Percentiles rank a stretch among this genome's conserved stretches.
phyloP scores from a whole-genome alignment of 2,888 invertebrate genomes.

The Drosophila prostipennis region DNA sequence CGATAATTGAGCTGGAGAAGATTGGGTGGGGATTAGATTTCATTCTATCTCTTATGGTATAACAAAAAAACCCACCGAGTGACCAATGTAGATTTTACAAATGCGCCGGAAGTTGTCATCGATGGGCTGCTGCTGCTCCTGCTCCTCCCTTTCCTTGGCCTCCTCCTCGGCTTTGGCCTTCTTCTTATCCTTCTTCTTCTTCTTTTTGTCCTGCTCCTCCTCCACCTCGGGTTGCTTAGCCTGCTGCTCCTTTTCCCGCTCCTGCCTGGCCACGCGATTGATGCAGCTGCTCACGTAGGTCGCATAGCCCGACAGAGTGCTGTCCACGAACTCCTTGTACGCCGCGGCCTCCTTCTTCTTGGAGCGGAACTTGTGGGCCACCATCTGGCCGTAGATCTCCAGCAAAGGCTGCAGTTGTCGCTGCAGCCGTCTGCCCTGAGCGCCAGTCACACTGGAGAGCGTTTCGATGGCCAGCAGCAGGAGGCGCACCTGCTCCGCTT shows the following conservation, averaged over 20 bases:
- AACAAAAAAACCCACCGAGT: conserved; percentile 66
- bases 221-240: background rate
- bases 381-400: conserved; percentile 55
- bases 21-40: background rate
- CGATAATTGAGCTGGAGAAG: conserved; percentile 77
- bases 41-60: background rate
- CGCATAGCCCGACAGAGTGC: conserved; percentile 63
- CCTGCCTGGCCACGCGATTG: conserved; percentile 45
- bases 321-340: conserved; percentile 79
- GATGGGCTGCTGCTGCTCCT: conserved; percentile 14
- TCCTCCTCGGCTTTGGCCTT: conserved; percentile 22
- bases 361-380: conserved; percentile 52
- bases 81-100: conserved; percentile 82
- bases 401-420: conserved; percentile 63
- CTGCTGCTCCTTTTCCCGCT: background rate
- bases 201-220: background rate
- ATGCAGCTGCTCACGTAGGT: conserved; percentile 58
- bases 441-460: conserved; percentile 60
- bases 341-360: conserved; percentile 42
- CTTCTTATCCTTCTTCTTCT: background rate
- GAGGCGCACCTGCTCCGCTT: conserved; percentile 60
- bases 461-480: conserved; percentile 75
- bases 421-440: conserved; percentile 58
- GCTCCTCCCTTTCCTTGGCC: background rate
- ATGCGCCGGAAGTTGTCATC: conserved; percentile 81